These are phyloP conservation scores for Hemichromis elongatus DNA, from an alignment of 2,113 vertebrate genomes.

Conservation along the genomic window DNA sequence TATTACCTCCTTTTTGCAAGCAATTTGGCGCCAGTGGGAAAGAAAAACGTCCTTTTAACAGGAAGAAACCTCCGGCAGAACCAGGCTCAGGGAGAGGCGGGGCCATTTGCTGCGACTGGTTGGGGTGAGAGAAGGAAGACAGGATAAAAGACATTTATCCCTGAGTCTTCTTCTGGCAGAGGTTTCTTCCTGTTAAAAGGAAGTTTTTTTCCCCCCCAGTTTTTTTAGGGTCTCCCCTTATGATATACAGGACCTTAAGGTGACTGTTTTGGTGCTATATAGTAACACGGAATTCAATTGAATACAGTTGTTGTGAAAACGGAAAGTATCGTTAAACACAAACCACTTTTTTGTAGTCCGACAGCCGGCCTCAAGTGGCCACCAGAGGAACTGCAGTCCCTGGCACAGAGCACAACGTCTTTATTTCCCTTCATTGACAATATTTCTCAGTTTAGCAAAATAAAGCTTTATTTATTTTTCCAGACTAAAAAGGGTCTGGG, in stretches of 20 bases:
- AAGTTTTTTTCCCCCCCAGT: not conserved
- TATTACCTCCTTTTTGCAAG: rapidly evolving
- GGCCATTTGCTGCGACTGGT: rapidly evolving
- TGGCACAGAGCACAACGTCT: not conserved
- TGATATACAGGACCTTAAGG: not conserved
- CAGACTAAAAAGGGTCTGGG: not conserved
- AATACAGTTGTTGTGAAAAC: not conserved
- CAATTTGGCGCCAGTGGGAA: not conserved
- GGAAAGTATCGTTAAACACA: not conserved
- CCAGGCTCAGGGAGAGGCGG: rapidly evolving
- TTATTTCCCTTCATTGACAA: not conserved
- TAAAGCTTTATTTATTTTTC: not conserved
- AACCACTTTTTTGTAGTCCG: not conserved
- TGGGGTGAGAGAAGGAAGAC: not conserved
- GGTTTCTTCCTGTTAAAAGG: not conserved
- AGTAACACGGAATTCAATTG: not conserved
- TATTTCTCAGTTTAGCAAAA: not conserved
- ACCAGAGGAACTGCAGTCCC: not conserved
- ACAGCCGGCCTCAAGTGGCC: not conserved
- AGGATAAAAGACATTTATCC: not conserved
- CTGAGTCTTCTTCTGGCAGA: not conserved
- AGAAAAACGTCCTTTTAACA: not conserved
- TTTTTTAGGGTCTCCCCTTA: not conserved
- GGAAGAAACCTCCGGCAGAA: rapidly evolving
- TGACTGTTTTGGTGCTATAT: not conserved